phyloP scores from a whole-genome alignment of 2,888 invertebrate species.

The Callinectes sapidus region DNA sequence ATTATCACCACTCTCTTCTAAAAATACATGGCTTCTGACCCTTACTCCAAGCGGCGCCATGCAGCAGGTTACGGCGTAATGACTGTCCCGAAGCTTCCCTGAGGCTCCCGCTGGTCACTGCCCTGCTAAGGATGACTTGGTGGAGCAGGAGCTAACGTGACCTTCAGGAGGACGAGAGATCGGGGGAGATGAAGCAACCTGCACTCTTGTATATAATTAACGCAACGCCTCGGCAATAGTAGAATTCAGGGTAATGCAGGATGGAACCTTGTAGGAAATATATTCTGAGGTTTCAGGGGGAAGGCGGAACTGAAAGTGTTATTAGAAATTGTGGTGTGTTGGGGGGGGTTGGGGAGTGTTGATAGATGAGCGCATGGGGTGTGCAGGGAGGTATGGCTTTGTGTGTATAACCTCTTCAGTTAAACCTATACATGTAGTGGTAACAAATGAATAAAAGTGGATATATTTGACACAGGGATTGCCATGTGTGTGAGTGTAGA shows the following conservation, averaged over 20 bases:
- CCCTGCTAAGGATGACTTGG: background rate
- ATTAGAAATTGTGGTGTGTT: background rate
- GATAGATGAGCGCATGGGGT: background rate
- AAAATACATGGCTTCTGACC: background rate
- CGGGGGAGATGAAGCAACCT: background rate
- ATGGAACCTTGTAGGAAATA: background rate
- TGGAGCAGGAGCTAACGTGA: background rate
- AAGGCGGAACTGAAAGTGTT: background rate
- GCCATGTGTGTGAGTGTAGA: background rate
- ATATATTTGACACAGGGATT: too few relatives aligned
- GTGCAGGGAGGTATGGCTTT: background rate
- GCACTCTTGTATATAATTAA: background rate
- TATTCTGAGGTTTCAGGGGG: background rate
- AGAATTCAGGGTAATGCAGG: background rate
- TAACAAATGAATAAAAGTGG: too few relatives aligned
- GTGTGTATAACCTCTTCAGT: background rate
- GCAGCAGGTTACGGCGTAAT: background rate
- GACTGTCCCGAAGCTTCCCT: background rate
- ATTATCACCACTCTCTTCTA: background rate
- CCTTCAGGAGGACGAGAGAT: background rate
- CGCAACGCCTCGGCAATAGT: background rate
- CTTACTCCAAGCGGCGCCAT: background rate
- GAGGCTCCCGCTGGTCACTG: constrained; percentile 1
- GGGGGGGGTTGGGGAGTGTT: background rate
- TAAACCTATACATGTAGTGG: too few relatives aligned